A percentile compares a stretch with the other conserved stretches of the same genome.
These are phyloP conservation scores for Trichogramma pretiosum DNA, from an alignment of 1,140 invertebrate genomes.

Conservation along the genomic window DNA sequence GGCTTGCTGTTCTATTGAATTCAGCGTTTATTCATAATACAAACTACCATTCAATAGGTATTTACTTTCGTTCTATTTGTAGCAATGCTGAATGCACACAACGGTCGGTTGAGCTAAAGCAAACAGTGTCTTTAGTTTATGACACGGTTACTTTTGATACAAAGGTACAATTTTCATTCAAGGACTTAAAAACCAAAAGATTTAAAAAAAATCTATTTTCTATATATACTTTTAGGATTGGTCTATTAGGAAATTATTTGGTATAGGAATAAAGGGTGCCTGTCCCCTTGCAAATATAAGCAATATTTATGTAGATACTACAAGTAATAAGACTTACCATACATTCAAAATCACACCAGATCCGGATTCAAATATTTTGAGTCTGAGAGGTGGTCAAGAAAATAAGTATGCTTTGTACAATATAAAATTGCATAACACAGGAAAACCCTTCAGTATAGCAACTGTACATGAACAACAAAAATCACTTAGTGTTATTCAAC, in stretches of 20 bases:
- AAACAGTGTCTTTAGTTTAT: constrained; percentile 79
- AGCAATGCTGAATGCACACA: constrained; percentile 53
- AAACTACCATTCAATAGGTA: constrained; percentile 82
- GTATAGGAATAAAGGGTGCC: constrained; percentile 63
- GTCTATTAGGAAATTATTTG: constrained; percentile 80
- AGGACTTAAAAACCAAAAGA: not conserved
- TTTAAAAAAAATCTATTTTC: not conserved
- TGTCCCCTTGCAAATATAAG: constrained; percentile 73
- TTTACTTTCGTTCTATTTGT: constrained; percentile 79
- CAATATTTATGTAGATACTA: constrained; percentile 76
- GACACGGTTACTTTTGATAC: constrained; percentile 50
- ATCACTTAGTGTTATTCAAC: constrained; percentile 47
- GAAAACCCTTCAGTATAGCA: constrained; percentile 61
- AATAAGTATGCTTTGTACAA: constrained; percentile 62
- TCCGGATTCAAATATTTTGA: constrained; percentile 50
- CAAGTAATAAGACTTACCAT: constrained; percentile 49
- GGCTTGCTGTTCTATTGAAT: constrained; percentile 80
- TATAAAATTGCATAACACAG: constrained; percentile 42
- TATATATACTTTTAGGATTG: constrained; percentile 52
- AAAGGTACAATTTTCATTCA: constrained; percentile 24
- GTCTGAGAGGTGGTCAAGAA: constrained; percentile 57
- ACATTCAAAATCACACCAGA: constrained; percentile 51
- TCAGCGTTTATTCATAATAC: constrained; percentile 86
- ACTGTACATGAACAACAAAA: constrained; percentile 42
- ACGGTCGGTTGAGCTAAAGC: constrained; percentile 65